These are phyloP conservation scores for Decapterus maruadsi DNA, from an alignment of 2,797 vertebrate genomes.

Conservation along the genomic window DNA sequence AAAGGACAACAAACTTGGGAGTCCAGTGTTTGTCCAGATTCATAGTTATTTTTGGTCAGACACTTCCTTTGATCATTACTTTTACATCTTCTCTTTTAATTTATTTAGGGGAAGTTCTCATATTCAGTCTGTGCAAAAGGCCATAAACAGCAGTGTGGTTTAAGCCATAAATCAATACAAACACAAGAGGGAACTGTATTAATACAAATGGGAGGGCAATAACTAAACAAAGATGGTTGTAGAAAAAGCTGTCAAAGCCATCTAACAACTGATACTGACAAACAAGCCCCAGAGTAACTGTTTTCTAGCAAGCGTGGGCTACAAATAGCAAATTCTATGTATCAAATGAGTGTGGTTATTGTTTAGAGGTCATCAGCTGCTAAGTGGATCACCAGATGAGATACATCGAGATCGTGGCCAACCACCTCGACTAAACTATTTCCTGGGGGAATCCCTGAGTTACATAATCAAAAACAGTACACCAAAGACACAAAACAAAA, in stretches of 20 bases:
- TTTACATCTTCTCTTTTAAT: neutral
- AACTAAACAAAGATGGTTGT: neutral
- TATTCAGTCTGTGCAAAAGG: neutral
- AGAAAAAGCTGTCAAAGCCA: neutral
- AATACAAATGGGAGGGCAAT: neutral
- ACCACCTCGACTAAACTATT: conserved; percentile 12
- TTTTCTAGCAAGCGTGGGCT: neutral
- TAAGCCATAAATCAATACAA: neutral
- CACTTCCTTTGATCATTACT: neutral
- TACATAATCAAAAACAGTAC: conserved; percentile 18
- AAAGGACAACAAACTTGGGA: neutral
- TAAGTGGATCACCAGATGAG: conserved; percentile 4
- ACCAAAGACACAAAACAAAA: neutral
- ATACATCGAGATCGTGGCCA: conserved; percentile 1
- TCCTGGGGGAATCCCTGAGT: conserved; percentile 16
- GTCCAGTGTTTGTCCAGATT: neutral
- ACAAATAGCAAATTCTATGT: conserved; percentile 6
- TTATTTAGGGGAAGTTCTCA: neutral
- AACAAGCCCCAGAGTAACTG: neutral
- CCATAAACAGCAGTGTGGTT: neutral
- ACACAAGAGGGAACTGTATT: neutral
- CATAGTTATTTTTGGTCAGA: neutral
- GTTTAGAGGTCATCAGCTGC: conserved; percentile 18
- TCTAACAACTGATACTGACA: too few relatives aligned
- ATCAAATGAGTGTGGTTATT: neutral